Evolutionary conservation across 1,140 invertebrate species (phyloP).

Genomic region (Drosophila malerkotliana): DNA sequence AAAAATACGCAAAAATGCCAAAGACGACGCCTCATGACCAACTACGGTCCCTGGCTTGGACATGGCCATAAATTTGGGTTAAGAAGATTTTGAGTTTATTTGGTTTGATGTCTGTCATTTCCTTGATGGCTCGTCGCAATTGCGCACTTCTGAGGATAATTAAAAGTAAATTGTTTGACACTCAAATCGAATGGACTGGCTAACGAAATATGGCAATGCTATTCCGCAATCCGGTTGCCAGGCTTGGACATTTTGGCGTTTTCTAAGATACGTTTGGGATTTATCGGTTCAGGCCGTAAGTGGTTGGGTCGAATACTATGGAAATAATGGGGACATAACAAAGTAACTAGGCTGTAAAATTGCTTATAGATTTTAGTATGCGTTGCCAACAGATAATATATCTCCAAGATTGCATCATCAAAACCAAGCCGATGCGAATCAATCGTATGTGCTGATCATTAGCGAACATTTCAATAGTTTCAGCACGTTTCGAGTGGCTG

Average conservation of each 20-base stretch:
- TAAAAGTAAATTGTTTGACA: conserved; percentile 63
- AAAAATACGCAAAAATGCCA: conserved; percentile 50
- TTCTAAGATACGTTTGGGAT: not conserved
- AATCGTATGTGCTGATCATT: conserved; percentile 56
- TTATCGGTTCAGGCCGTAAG: not conserved
- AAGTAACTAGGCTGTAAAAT: not conserved
- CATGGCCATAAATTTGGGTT: conserved; percentile 76
- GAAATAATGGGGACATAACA: not conserved
- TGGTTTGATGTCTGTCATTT: conserved; percentile 75
- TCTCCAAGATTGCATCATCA: conserved; percentile 31
- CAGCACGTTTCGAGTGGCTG: conserved; percentile 59
- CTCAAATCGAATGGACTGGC: conserved; percentile 34
- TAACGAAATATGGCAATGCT: conserved; percentile 16
- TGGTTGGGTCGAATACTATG: not conserved
- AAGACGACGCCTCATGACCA: conserved; percentile 47
- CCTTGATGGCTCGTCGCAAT: conserved; percentile 57
- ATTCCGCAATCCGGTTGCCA: conserved; percentile 20
- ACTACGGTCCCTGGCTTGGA: conserved; percentile 57
- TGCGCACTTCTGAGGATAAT: conserved; percentile 42
- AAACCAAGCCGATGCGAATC: conserved; percentile 15
- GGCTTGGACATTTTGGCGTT: not conserved
- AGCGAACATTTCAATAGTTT: conserved; percentile 64
- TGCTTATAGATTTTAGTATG: too few relatives aligned
- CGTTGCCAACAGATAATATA: conserved; percentile 23
- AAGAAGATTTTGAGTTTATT: conserved; percentile 77